Evolutionary conservation across 1,140 invertebrate genomes (phyloP).

Genomic region (Macrostomum lignano): DNA sequence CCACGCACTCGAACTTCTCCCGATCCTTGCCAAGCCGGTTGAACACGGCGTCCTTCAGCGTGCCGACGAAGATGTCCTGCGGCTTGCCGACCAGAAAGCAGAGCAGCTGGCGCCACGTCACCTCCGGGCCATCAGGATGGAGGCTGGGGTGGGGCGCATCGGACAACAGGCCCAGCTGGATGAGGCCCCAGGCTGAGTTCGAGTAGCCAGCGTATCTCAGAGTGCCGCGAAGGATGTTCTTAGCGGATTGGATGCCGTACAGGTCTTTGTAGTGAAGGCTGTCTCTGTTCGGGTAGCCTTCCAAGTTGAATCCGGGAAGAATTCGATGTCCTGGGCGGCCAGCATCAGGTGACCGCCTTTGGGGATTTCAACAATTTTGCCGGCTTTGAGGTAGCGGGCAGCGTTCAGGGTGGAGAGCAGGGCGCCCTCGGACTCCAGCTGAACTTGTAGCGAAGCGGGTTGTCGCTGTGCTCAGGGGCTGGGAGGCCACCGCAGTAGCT

Average conservation of each 20-base stretch:
- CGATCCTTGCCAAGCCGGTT: slow-evolving; percentile 48
- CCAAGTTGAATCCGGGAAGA: slow-evolving; percentile 73
- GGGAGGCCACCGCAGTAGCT: slow-evolving; percentile 87
- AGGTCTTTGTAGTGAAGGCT: slow-evolving; percentile 57
- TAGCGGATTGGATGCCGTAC: slow-evolving; percentile 45
- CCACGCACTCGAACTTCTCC: slow-evolving; percentile 30
- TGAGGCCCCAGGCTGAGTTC: slow-evolving; percentile 51
- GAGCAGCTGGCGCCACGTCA: slow-evolving; percentile 43
- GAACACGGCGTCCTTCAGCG: slow-evolving; percentile 51
- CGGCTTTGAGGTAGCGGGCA: slow-evolving; percentile 56
- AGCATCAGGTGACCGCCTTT: slow-evolving; percentile 63
- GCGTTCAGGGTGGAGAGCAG: slow-evolving; percentile 56
- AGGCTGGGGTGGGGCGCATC: slow-evolving; percentile 51
- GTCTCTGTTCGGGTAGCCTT: slow-evolving; percentile 82
- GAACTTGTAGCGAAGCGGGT: slow-evolving; percentile 72
- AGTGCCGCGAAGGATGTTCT: slow-evolving; percentile 64
- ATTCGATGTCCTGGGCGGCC: slow-evolving; percentile 45
- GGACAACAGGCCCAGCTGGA: slow-evolving; percentile 59
- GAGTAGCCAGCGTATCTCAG: slow-evolving; percentile 65
- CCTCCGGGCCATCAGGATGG: slow-evolving; percentile 69
- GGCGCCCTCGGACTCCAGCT: slow-evolving; percentile 61
- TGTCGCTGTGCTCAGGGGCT: slow-evolving; percentile 70
- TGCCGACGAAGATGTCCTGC: not conserved
- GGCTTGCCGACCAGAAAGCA: not conserved
- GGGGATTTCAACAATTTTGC: slow-evolving; percentile 58